Percentiles rank a stretch among this genome's conserved stretches.
Evolutionary conservation across 2,113 vertebrate species (phyloP).

Genomic region (Microcebus tavaratra): DNA sequence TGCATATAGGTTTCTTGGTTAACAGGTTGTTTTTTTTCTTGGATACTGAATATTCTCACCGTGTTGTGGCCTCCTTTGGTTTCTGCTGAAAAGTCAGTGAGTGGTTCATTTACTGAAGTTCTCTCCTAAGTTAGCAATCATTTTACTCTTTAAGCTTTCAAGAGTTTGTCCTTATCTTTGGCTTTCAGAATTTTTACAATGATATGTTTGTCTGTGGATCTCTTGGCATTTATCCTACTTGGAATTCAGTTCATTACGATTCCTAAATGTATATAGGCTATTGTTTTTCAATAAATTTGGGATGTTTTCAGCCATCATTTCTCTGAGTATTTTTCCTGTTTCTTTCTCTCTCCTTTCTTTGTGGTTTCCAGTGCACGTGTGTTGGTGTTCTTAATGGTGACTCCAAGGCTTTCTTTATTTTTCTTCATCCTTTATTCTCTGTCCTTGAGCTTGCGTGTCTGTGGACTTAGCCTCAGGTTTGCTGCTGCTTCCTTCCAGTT

Average conservation of each 20-base stretch:
- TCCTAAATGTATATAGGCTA: not conserved
- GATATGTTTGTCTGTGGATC: not conserved
- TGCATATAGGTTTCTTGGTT: not conserved
- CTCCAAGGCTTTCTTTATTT: not conserved
- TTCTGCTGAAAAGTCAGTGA: fast-evolving
- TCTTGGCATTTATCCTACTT: not conserved
- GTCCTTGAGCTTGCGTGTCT: not conserved
- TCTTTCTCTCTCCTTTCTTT: too few relatives aligned
- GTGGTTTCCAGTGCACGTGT: fast-evolving
- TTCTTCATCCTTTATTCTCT: not conserved
- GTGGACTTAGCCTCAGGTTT: not conserved
- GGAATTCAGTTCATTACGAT: not conserved
- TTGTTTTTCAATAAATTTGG: not conserved
- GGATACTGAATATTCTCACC: too few relatives aligned
- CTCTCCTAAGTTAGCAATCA: fast-evolving
- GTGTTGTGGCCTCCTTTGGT: not conserved
- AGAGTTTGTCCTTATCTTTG: not conserved
- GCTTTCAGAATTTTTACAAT: not conserved
- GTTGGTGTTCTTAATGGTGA: too few relatives aligned
- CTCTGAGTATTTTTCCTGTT: not conserved
- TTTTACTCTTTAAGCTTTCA: not conserved
- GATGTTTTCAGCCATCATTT: not conserved
- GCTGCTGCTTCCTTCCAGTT: not conserved
- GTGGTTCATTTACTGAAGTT: too few relatives aligned
- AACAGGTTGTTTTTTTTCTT: not conserved